Evolutionary conservation across 2,888 invertebrate species (phyloP).

Genomic region (Athripsodes cinereus): DNA sequence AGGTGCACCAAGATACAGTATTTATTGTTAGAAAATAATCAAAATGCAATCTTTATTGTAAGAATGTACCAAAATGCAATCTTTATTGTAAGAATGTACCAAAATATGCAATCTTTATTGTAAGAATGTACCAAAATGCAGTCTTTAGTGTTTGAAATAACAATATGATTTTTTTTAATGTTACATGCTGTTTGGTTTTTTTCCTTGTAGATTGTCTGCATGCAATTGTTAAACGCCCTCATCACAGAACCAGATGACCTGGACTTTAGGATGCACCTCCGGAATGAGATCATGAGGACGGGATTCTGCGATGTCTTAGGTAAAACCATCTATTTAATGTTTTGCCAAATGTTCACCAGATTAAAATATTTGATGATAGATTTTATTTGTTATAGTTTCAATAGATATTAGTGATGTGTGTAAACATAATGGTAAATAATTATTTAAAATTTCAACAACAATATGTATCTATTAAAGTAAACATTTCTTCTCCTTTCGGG

Average conservation of each 20-base stretch:
- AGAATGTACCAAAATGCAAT: no score
- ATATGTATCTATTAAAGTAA: no score
- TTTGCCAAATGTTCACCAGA: no score
- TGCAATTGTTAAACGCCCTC: slow-evolving; percentile 92
- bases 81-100: no score
- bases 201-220: slow-evolving; percentile 49
- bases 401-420: background rate
- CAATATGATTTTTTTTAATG: background rate
- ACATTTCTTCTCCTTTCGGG: no score
- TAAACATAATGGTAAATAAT: no score
- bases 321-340: slow-evolving; percentile 30
- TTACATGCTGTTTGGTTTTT: background rate
- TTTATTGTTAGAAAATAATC: no score
- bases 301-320: slow-evolving; percentile 81
- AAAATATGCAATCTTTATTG: background rate
- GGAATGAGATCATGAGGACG: slow-evolving; percentile 93
- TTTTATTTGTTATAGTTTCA: background rate
- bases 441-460: background rate
- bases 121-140: no score
- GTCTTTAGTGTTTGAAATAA: background rate
- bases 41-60: no score
- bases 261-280: slow-evolving; percentile 86
- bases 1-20: no score
- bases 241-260: slow-evolving; percentile 83
- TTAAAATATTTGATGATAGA: no score